A percentile compares a stretch with the other conserved stretches of the same genome.
phyloP scores from a whole-genome alignment of 1,140 invertebrate genomes.

The Ridgeia piscesae region DNA sequence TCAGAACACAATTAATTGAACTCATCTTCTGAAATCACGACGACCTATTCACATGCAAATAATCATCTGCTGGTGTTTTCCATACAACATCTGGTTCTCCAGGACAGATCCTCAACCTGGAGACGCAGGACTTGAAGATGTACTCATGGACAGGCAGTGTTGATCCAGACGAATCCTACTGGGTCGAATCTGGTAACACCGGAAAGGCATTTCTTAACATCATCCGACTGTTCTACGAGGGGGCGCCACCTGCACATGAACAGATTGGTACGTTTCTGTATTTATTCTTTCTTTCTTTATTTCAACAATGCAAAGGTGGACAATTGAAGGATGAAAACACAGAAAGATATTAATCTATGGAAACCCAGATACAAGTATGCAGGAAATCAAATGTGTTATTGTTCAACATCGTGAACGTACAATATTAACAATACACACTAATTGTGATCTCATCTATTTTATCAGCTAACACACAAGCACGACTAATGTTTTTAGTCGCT shows the following conservation, averaged over 20 bases:
- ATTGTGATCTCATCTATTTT: background rate
- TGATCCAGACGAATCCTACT: conserved; percentile 6
- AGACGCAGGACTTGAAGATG: conserved; percentile 15
- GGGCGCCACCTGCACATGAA: background rate
- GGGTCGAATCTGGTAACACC: background rate
- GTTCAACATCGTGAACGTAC: background rate
- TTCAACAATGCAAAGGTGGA: background rate
- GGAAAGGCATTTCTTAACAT: conserved; percentile 6
- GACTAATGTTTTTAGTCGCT: too few relatives aligned
- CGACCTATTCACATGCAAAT: background rate
- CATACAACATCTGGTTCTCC: background rate
- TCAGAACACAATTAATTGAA: too few relatives aligned
- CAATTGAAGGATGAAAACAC: background rate
- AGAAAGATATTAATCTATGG: background rate
- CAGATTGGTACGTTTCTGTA: background rate
- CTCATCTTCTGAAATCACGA: background rate
- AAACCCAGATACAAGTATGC: background rate
- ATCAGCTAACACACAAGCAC: background rate
- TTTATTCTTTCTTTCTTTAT: background rate
- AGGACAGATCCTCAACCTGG: conserved; percentile 16
- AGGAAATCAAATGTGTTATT: background rate
- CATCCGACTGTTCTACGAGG: conserved; percentile 18
- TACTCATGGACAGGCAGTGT: conserved; percentile 8
- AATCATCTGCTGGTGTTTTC: background rate
- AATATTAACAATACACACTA: background rate